A percentile compares a stretch with the other conserved stretches of the same genome.
Conservation (phyloP, 2,797 vertebrate genomes). For the Neosalanx taihuensis region DNA sequence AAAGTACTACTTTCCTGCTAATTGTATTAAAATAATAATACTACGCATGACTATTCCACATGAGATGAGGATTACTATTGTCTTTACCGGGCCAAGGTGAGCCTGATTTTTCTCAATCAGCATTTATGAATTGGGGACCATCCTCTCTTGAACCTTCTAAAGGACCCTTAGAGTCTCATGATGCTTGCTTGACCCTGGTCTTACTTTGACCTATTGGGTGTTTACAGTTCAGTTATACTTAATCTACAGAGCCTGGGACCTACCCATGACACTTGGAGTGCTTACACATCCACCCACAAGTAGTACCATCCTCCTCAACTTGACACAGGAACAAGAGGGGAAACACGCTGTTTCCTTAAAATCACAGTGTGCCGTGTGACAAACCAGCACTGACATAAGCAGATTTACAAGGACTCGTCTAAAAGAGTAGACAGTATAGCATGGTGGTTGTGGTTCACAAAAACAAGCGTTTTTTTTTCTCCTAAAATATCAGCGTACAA, state of each 20-base stretch:
- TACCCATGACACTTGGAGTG: conserved; percentile 33
- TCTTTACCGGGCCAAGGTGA: background rate
- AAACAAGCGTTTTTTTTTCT: conserved; percentile 25
- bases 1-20: background rate
- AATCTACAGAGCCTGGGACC: conserved; percentile 44
- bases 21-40: background rate
- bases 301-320: conserved; percentile 28
- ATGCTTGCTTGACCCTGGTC: conserved; percentile 35
- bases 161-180: conserved; percentile 32
- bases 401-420: conserved; percentile 2
- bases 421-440: no score
- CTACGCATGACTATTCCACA: background rate
- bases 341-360: conserved; percentile 21
- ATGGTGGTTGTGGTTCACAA: background rate
- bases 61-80: background rate
- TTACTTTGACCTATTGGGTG: conserved; percentile 36
- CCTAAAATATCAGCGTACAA: conserved; percentile 29
- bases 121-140: conserved; percentile 46
- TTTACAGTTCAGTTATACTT: conserved; percentile 53
- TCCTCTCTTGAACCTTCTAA: conserved; percentile 40
- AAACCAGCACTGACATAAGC: conserved; percentile 17
- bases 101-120: conserved; percentile 33
- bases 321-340: conserved; percentile 29
- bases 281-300: conserved; percentile 39
- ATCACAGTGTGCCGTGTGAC: background rate